phyloP scores from a whole-genome alignment of 2,888 invertebrate species.

The Ethmia dodecea region DNA sequence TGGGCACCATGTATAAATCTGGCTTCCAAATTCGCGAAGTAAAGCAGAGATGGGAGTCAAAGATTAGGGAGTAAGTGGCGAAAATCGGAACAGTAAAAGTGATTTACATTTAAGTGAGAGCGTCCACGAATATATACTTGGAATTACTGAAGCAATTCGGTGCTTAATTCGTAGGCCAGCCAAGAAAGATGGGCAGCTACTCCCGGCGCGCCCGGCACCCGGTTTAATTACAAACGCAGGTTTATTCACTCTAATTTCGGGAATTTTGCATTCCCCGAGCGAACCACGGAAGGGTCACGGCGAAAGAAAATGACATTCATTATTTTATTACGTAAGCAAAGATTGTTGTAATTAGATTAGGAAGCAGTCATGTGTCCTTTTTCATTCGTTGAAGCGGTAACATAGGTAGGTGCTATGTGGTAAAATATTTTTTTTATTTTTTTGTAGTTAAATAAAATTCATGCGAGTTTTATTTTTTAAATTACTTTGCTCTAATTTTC shows the following conservation, averaged over 20 bases:
- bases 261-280: conserved; percentile 73
- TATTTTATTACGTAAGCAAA: conserved; percentile 73
- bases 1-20: too few species aligned
- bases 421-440: too few species aligned
- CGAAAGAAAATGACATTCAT: conserved; percentile 76
- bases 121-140: conserved; percentile 68
- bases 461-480: too few species aligned
- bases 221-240: conserved; percentile 73
- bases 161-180: conserved; percentile 74
- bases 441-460: too few species aligned
- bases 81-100: conserved; percentile 71
- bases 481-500: too few species aligned
- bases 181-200: conserved; percentile 70
- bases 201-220: conserved; percentile 48
- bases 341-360: conserved; percentile 66
- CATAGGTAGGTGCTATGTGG: too few species aligned
- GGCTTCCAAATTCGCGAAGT: conserved; percentile 7
- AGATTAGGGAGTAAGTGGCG: conserved; percentile 53
- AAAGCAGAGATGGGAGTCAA: conserved; percentile 39
- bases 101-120: conserved; percentile 71
- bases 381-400: too few species aligned
- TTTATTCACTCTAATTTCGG: conserved; percentile 75
- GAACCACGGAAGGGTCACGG: conserved; percentile 72
- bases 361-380: too few species aligned
- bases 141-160: conserved; percentile 74